Conservation (phyloP, 2,113 vertebrate genomes). For the Gobio gobio region DNA sequence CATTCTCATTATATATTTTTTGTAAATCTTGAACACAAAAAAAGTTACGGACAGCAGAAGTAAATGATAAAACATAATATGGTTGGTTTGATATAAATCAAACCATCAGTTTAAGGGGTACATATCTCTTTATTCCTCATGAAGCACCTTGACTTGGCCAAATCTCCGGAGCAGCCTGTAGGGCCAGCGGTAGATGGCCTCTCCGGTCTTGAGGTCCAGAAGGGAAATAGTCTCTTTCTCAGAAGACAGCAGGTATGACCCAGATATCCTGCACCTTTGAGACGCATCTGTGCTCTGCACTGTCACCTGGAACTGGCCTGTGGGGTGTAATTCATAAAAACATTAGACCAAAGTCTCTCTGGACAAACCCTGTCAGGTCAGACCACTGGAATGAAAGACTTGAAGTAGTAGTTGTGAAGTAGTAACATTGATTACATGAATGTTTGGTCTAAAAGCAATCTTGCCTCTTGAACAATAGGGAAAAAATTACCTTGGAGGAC, state of each 20-base stretch:
- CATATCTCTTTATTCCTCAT: background rate
- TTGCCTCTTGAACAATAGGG: background rate
- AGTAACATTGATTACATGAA: background rate
- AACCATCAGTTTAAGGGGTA: background rate
- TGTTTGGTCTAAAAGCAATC: background rate
- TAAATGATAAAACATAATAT: too few relatives aligned
- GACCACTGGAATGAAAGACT: background rate
- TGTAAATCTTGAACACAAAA: too few relatives aligned
- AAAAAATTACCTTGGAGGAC: background rate
- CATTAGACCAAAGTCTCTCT: conserved; percentile 42
- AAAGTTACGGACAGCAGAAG: too few relatives aligned
- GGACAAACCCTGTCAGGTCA: background rate
- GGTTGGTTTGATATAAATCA: too few relatives aligned
- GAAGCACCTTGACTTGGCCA: conserved; percentile 82
- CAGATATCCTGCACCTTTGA: conserved; percentile 76
- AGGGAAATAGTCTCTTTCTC: conserved; percentile 73
- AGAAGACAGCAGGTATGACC: conserved; percentile 78
- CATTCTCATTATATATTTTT: too few relatives aligned
- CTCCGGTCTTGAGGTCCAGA: conserved; percentile 62
- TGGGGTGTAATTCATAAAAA: conserved; percentile 40
- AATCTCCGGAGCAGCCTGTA: conserved; percentile 85
- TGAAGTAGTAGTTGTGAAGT: background rate
- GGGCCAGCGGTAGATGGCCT: conserved; percentile 81
- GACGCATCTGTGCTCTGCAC: conserved; percentile 79
- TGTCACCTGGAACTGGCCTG: conserved; percentile 77